Evolutionary conservation across 2,888 invertebrate species (phyloP).

Genomic region (Nasonovia ribisnigri): DNA sequence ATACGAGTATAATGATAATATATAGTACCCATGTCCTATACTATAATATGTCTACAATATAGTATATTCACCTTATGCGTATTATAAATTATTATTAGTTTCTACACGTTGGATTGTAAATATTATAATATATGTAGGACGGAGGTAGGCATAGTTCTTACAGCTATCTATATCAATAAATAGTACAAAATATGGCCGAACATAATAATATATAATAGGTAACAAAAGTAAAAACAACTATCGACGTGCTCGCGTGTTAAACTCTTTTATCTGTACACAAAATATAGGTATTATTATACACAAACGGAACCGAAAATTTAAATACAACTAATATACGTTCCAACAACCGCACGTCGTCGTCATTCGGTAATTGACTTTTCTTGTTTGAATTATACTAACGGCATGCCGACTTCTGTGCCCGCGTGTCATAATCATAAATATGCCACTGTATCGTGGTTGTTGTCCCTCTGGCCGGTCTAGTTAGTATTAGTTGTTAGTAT

Average conservation of each 20-base stretch:
- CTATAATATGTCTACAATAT: not conserved
- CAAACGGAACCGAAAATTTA: not conserved
- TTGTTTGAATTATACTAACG: constrained; percentile 58
- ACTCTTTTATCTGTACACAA: not conserved
- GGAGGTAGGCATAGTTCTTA: not conserved
- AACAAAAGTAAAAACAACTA: not conserved
- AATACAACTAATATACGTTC: not conserved
- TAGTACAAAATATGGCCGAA: not conserved
- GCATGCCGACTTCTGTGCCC: constrained; percentile 51
- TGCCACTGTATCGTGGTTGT: constrained; percentile 22
- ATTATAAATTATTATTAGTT: not conserved
- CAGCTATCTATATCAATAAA: not conserved
- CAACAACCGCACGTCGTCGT: not conserved
- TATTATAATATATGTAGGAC: not conserved
- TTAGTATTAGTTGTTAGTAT: not conserved
- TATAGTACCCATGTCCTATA: not conserved
- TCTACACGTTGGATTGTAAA: not conserved
- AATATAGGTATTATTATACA: not conserved
- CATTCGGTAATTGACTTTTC: constrained; percentile 59
- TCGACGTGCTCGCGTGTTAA: not conserved
- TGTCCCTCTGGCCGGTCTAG: constrained; percentile 7
- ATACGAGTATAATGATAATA: not conserved
- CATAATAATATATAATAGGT: not conserved
- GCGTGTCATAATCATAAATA: constrained; percentile 59
- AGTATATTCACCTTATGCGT: not conserved